Evolutionary conservation across 2,113 vertebrate genomes (phyloP).

Genomic region (Speoplatyrhinus poulsoni): DNA sequence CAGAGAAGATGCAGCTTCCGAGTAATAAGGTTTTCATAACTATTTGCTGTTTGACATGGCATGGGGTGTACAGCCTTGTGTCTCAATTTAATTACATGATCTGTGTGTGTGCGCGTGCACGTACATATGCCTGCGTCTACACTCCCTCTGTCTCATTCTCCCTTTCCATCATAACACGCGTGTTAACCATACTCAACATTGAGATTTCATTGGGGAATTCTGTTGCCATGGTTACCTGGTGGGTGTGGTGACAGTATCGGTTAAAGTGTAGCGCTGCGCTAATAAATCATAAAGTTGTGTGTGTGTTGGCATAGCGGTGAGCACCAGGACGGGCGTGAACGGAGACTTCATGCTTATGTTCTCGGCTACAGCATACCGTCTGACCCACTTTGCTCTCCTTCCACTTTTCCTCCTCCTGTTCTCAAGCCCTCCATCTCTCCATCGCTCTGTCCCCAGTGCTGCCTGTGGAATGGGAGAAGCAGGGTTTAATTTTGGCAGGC

Average conservation of each 20-base stretch:
- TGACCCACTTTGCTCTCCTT: constrained; percentile 64
- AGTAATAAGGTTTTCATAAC: constrained; percentile 64
- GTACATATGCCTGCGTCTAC: not conserved
- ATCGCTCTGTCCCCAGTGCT: not conserved
- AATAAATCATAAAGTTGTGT: constrained; percentile 63
- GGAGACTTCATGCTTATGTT: constrained; percentile 44
- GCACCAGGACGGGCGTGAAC: constrained; percentile 36
- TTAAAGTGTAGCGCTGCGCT: constrained; percentile 45
- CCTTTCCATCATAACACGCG: constrained; percentile 15
- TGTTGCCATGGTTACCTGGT: constrained; percentile 57
- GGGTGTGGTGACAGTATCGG: constrained; percentile 44
- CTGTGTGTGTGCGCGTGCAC: not conserved
- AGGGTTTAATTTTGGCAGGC: constrained; percentile 4
- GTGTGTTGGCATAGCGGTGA: constrained; percentile 24
- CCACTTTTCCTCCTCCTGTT: constrained; percentile 11
- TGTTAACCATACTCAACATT: constrained; percentile 30
- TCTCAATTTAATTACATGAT: constrained; percentile 55
- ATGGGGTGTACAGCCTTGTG: constrained; percentile 32
- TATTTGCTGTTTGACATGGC: constrained; percentile 55
- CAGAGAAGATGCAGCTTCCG: constrained; percentile 40
- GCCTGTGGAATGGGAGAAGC: not conserved
- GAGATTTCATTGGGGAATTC: constrained; percentile 45
- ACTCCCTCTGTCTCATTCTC: constrained; percentile 4
- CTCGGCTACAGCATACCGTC: constrained; percentile 53
- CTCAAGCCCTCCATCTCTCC: constrained; percentile 8